Evolutionary conservation across 2,113 vertebrate genomes (phyloP).

Genomic region (Larimichthys polyactis): DNA sequence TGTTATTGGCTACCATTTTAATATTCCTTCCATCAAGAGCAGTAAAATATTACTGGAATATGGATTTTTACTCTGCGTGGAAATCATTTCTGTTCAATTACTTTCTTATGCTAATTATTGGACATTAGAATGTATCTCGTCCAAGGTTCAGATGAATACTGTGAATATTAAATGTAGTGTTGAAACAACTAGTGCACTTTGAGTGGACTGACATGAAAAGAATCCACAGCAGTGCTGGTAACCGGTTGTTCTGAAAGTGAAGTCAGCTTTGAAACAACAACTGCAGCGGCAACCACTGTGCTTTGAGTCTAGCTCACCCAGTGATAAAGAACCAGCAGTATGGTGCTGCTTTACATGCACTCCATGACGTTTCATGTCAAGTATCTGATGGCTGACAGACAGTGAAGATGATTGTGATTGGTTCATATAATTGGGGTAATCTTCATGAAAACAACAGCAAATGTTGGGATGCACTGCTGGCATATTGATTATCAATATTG

Average conservation of each 20-base stretch:
- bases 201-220: no score
- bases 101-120: neutral
- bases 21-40: neutral
- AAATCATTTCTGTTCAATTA: neutral
- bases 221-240: no score
- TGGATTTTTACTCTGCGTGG: neutral
- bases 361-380: neutral
- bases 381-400: conserved; percentile 1
- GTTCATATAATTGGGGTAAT: conserved; percentile 11
- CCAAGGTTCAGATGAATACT: no score
- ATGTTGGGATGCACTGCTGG: no score
- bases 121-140: neutral
- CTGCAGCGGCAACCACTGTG: conserved; percentile 25
- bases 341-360: conserved; percentile 54
- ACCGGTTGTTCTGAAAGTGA: neutral
- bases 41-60: neutral
- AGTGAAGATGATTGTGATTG: neutral
- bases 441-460: neutral
- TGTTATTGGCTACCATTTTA: neutral
- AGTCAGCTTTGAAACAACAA: neutral
- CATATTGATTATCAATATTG: no score
- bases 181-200: no score
- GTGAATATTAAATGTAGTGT: no score
- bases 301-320: conserved; percentile 54
- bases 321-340: conserved; percentile 43